Evolutionary conservation across 2,888 invertebrate species (phyloP).

Genomic region (Zonitis immaculata): DNA sequence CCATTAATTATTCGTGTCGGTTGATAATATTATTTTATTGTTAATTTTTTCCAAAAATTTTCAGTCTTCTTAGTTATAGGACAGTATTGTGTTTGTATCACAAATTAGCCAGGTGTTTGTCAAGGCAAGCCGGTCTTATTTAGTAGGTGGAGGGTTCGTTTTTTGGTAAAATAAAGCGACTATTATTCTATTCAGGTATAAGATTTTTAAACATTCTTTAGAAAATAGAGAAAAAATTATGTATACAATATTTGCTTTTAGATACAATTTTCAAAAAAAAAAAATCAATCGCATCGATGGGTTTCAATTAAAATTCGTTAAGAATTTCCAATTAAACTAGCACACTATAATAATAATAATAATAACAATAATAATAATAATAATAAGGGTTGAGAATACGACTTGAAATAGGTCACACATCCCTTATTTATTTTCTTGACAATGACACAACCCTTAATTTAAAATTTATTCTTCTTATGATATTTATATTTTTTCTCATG

Average conservation of each 20-base stretch:
- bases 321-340: constrained; percentile 35
- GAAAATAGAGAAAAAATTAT: too few relatives aligned
- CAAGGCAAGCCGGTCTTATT: constrained; percentile 32
- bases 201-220: constrained; percentile 10
- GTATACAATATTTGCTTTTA: too few relatives aligned
- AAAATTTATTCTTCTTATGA: constrained; percentile 47
- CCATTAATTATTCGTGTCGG: constrained; percentile 16
- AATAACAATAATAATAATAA: too few relatives aligned
- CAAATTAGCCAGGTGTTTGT: constrained; percentile 43
- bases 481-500: constrained; percentile 50
- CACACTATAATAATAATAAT: too few relatives aligned
- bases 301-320: constrained; percentile 24
- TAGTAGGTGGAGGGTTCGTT: constrained; percentile 36
- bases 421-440: constrained; percentile 39
- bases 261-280: too few relatives aligned
- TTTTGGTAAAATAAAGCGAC: constrained; percentile 26
- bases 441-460: constrained; percentile 50
- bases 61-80: too few relatives aligned
- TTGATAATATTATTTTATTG: constrained; percentile 3
- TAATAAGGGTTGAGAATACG: constrained; percentile 29
- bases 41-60: too few relatives aligned
- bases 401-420: constrained; percentile 38
- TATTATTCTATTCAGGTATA: constrained; percentile 30
- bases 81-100: constrained; percentile 19
- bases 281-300: constrained; percentile 16